Evolutionary conservation across 2,797 vertebrate species (phyloP).

Genomic region (Prionace glauca): DNA sequence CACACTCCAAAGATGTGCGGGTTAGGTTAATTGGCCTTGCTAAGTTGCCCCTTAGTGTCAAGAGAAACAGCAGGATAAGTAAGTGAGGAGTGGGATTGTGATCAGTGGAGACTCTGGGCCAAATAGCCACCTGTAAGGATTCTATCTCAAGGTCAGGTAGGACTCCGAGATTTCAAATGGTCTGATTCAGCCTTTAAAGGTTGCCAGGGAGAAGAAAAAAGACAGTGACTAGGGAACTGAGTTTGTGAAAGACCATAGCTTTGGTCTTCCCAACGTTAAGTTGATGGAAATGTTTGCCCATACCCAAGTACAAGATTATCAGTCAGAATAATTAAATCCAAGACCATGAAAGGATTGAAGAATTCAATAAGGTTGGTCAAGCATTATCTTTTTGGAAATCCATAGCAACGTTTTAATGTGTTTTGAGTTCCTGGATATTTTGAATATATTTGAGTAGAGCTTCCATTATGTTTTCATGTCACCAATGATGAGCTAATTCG

Average conservation of each 20-base stretch:
- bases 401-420: background rate
- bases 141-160: background rate
- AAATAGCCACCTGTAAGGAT: too few relatives aligned
- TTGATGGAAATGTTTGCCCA: background rate
- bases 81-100: too few relatives aligned
- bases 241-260: background rate
- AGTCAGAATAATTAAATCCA: background rate
- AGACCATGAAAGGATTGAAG: background rate
- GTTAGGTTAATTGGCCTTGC: too few relatives aligned
- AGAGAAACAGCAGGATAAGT: too few relatives aligned
- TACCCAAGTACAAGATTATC: too few relatives aligned
- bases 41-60: too few relatives aligned
- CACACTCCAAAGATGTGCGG: too few relatives aligned
- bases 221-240: background rate
- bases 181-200: background rate
- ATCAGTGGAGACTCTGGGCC: too few relatives aligned
- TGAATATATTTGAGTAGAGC: background rate
- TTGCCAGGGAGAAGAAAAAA: background rate
- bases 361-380: background rate
- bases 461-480: background rate
- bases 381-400: background rate
- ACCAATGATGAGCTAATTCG: background rate
- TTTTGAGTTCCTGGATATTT: background rate
- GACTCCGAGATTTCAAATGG: background rate
- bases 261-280: background rate